Evolutionary conservation across 2,797 vertebrate species (phyloP).

Genomic region (Picus viridis): DNA sequence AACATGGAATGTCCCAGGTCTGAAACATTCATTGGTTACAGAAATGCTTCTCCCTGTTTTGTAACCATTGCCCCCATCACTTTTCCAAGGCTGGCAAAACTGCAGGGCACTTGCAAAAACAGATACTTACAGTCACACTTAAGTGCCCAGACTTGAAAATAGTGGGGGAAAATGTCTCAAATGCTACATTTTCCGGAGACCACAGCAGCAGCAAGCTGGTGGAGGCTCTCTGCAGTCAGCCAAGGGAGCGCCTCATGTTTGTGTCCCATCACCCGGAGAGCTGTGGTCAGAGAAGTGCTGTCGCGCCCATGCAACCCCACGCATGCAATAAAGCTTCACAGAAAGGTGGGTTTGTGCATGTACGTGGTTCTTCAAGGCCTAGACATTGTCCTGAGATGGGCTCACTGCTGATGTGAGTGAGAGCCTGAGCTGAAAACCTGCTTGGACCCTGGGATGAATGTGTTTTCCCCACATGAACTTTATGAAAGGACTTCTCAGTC

Average conservation of each 20-base stretch:
- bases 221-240: background rate
- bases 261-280: background rate
- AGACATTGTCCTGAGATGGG: conserved; percentile 4
- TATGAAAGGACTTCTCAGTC: conserved; percentile 69
- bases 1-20: background rate
- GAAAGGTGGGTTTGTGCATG: fast-evolving
- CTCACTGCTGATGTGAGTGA: background rate
- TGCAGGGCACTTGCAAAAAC: background rate
- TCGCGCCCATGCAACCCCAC: background rate
- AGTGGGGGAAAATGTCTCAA: background rate
- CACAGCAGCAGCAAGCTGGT: background rate
- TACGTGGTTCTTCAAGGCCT: background rate
- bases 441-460: background rate
- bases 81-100: background rate
- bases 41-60: background rate
- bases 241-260: background rate
- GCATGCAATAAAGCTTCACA: background rate
- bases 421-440: background rate
- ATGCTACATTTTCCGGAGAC: background rate
- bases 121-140: background rate
- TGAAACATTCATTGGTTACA: background rate
- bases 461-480: conserved; percentile 39
- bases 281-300: background rate
- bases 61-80: background rate
- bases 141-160: background rate